Percentiles rank a stretch among this genome's conserved stretches.
phyloP scores from a whole-genome alignment of 2,113 vertebrate genomes.

The Macrotus californicus region DNA sequence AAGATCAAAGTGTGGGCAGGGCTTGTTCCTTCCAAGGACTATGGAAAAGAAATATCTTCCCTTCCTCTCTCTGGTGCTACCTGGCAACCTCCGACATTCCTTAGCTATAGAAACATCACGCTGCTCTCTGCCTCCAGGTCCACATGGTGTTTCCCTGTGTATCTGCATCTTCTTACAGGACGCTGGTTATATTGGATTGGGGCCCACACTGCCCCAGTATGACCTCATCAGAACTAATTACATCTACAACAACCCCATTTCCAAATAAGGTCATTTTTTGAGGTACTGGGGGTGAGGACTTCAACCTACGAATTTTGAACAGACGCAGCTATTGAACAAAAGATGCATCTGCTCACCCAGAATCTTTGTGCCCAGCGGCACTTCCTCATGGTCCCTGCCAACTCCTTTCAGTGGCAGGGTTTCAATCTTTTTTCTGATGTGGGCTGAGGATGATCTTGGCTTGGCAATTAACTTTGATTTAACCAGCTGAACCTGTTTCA shows the following conservation, averaged over 20 bases:
- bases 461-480: constrained; percentile 11
- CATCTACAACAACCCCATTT: not conserved
- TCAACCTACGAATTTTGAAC: not conserved
- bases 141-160: not conserved
- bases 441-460: not conserved
- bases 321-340: not conserved
- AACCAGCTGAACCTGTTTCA: constrained; percentile 29
- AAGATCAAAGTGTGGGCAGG: not conserved
- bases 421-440: not conserved
- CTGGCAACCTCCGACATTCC: not conserved
- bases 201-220: not conserved
- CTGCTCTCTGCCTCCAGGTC: not conserved
- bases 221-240: not conserved
- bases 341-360: not conserved
- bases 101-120: not conserved
- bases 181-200: not conserved
- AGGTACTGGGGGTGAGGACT: not conserved
- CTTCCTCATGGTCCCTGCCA: not conserved
- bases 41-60: not conserved
- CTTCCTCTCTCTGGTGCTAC: not conserved
- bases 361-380: not conserved
- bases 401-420: not conserved
- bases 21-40: not conserved
- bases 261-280: not conserved
- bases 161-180: not conserved